Conservation (phyloP, 1,140 invertebrate genomes). For the Plutomurus gul region DNA sequence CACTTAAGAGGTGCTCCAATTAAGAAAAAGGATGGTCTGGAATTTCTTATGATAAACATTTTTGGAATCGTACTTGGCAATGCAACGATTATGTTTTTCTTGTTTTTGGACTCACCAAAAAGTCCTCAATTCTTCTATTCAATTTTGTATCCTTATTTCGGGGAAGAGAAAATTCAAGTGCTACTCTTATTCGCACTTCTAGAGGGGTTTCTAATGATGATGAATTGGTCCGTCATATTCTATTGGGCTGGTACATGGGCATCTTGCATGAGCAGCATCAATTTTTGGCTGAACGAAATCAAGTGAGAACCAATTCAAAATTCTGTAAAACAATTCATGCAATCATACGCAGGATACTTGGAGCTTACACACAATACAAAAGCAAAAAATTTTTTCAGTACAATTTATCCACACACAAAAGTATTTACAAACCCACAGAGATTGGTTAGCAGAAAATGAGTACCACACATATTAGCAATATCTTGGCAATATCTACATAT, state of each 20-base stretch:
- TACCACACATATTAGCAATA: too few species aligned
- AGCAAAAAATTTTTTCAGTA: too few species aligned
- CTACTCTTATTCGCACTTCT: background rate
- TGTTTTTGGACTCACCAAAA: conserved; percentile 20
- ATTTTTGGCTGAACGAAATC: conserved; percentile 29
- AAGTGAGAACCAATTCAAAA: background rate
- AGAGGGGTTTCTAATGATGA: conserved; percentile 9
- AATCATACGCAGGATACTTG: too few species aligned
- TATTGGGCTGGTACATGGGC: conserved; percentile 4
- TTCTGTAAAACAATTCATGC: too few species aligned
- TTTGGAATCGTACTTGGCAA: conserved; percentile 28
- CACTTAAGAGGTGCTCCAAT: background rate
- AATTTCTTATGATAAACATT: conserved; percentile 1
- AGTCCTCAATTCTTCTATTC: conserved; percentile 37
- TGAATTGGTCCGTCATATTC: conserved; percentile 24
- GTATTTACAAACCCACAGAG: too few species aligned
- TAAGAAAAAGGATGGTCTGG: background rate
- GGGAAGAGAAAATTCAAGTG: background rate
- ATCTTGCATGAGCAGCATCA: background rate
- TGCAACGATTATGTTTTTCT: background rate
- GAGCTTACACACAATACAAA: too few species aligned
- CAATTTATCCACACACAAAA: too few species aligned
- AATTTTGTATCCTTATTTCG: background rate
- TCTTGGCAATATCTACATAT: too few species aligned
- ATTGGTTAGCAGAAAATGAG: too few species aligned